These are phyloP conservation scores for Seriola dumerili DNA, from an alignment of 2,113 vertebrate species.

Conservation along the genomic window DNA sequence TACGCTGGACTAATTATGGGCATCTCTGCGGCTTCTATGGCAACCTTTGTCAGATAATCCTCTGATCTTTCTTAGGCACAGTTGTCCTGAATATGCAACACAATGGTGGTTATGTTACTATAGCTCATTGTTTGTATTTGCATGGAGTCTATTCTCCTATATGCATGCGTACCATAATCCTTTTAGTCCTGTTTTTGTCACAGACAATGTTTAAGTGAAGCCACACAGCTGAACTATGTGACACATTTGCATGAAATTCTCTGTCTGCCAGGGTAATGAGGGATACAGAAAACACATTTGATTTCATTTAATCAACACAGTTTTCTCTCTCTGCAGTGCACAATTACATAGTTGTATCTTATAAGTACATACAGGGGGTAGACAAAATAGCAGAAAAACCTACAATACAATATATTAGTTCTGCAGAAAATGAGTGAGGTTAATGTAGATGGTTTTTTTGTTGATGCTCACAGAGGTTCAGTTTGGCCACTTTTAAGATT, in stretches of 20 bases:
- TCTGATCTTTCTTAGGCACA: conserved; percentile 53
- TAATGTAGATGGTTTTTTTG: not conserved
- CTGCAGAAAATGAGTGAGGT: not conserved
- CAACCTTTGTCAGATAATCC: conserved; percentile 68
- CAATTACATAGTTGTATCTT: not conserved
- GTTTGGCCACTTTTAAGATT: not conserved
- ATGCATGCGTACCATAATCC: conserved; percentile 31
- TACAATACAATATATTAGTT: not conserved
- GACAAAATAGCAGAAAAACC: conserved; percentile 18
- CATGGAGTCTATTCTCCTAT: conserved; percentile 40
- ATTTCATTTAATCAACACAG: conserved; percentile 9
- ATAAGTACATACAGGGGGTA: not conserved
- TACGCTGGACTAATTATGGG: conserved; percentile 59
- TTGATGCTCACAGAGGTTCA: not conserved
- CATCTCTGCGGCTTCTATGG: conserved; percentile 58
- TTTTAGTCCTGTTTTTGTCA: conserved; percentile 11
- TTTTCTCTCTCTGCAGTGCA: conserved; percentile 11
- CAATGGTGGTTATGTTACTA: conserved; percentile 41
- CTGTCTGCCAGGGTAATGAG: not conserved
- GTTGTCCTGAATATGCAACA: conserved; percentile 35
- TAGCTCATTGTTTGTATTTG: conserved; percentile 44
- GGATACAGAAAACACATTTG: conserved; percentile 17
- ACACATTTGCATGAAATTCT: conserved; percentile 53
- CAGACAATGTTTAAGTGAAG: not conserved
- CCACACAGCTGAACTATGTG: not conserved